Evolutionary conservation across 2,113 vertebrate genomes (phyloP).

Genomic region (Leucoraja erinaceus): DNA sequence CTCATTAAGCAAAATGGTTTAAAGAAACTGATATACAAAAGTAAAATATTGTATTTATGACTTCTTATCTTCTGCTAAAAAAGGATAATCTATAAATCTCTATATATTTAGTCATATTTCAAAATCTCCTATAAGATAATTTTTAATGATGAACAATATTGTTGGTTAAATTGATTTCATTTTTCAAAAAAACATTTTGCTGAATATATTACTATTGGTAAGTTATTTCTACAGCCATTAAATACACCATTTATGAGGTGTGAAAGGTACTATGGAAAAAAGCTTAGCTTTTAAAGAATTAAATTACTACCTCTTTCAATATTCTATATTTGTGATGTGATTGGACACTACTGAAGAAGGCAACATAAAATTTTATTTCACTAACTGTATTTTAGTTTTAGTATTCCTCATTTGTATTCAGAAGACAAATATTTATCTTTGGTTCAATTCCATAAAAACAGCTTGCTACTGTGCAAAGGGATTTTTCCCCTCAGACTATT

Average conservation of each 20-base stretch:
- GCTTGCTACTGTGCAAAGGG: not conserved
- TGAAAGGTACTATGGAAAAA: not conserved
- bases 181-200: too few species aligned
- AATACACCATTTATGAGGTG: not conserved
- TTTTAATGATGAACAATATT: not conserved
- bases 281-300: not conserved
- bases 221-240: slow-evolving; percentile 9
- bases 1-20: slow-evolving; percentile 76
- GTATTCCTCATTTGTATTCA: slow-evolving; percentile 7
- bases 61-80: slow-evolving; percentile 67
- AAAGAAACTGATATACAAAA: slow-evolving; percentile 50
- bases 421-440: slow-evolving; percentile 28
- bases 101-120: slow-evolving; percentile 48
- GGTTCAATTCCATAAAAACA: not conserved
- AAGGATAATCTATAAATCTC: slow-evolving; percentile 51
- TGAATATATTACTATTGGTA: not conserved
- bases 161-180: not conserved
- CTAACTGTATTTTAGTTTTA: not conserved
- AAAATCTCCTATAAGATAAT: not conserved
- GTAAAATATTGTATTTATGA: slow-evolving; percentile 67
- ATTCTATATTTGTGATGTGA: slow-evolving; percentile 4
- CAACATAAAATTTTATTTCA: not conserved
- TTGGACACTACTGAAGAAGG: not conserved
- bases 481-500: not conserved
- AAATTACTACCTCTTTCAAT: not conserved